Base-by-base conservation (phyloP, 2,888 invertebrate genomes). In the Pseudococcus jackbeardsleyi region DNA sequence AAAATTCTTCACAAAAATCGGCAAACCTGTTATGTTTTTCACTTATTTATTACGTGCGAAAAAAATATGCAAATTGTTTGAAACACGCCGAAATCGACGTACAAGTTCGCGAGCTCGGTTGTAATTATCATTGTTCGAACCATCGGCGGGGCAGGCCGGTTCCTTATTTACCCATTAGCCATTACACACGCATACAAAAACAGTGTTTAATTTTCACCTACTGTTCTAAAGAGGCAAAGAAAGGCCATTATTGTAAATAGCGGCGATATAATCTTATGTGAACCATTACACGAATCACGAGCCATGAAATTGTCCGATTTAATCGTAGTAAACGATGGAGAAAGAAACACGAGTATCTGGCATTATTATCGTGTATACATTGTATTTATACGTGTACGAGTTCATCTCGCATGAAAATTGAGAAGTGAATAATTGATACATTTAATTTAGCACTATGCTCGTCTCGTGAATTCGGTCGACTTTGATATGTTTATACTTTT, bases 301-400 rank as follows among this genome's bases (percentile, higher is more conserved):
- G 68, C 68, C 68, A 72, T 72, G 68, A 72, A 72, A 72, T 72
- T 72, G 68, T 72, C 68, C 33, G 68, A 72, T 72, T 72, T 72
- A 72, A 72, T 72, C 68, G 26, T 33, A 33, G 68, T 72, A 72
- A 72, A 72, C 68, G 68, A 72, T 15, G 68, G 12, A 72, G 19
- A 72, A 33, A 72, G 33, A 72, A 72, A 72, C 68, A 64, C 15
- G 50, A 50, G 50, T 50, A 50, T 15, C 50, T 50, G 12, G 46
- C 50, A 46, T 50, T 50, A 50, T 50, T 50, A 50, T 17, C 15
- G 17, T 12, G 50, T 33, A 33, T 50, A 50, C 50, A 50, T 50
- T 50, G 50, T 50, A 50, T 50, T 50, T 50, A 50, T 50, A 33
- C 26, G 26, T 50, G 46, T 59, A 19, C 19, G 11, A 33, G 26